Evolutionary conservation across 2,113 vertebrate species (phyloP), one percentile per base, ranked within the genome.

Genomic region (Serinus canaria): DNA sequence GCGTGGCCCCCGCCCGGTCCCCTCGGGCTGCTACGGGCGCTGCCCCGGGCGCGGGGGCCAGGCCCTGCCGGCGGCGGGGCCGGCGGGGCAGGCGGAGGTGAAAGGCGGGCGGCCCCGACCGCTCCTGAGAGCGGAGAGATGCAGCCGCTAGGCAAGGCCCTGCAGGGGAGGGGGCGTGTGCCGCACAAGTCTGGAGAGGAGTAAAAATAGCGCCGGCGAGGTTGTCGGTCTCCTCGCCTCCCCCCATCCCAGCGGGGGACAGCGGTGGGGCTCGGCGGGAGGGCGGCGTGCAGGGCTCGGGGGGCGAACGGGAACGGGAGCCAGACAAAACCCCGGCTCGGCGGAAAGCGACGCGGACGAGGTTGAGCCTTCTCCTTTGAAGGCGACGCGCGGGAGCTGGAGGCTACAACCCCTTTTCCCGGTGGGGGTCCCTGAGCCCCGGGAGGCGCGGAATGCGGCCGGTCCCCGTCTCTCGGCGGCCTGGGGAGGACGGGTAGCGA

Each of bases 401-500:
- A 56, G 62, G 46, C 52, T 53, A 33, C 52, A 19, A 16, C 11
- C 70, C n/a, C 18, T 33, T 35, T 39, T 44, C 27, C 18, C 47
- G 11, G 28, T 11, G 87, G 39, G 52, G 47, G 39, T 86, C 43
- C 31, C 39, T 8, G 37, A 49, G 23, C 14, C 35, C 33, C 41
- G 11, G 15, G 39, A 43, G 23, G 4, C 9, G 58, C 28, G 49
- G 44, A 3, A 16, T 22, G 66, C 81, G 52, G 78, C 86, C 92
- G 58, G 90, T 52, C 83, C 81, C 77, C 83, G 85, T 91, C 91
- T 87, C 91, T 86, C 83, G 95, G 95, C 70, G 87, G 94, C 94
- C 96, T 64, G 88, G 85, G 83, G 41, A 83, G 52, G 60, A 72
- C 84, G 89, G 92, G 95, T 77, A 94, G 94, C 90, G 94, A 97